A percentile compares a stretch with the other conserved stretches of the same genome.
Evolutionary conservation across 2,113 vertebrate species (phyloP).

Genomic region (Rhadina sibilatrix): DNA sequence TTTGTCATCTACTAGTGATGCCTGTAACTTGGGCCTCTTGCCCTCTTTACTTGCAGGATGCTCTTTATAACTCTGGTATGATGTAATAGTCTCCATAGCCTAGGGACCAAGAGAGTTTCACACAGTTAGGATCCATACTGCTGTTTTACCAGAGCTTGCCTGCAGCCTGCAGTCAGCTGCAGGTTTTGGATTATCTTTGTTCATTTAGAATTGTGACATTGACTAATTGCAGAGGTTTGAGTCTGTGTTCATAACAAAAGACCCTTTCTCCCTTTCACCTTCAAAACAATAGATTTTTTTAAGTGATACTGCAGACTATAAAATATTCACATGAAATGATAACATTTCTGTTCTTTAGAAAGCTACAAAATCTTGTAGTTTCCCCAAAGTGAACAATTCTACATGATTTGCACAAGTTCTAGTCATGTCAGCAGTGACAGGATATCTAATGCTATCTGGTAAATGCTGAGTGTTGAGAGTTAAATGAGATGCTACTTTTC

Average conservation of each 20-base stretch:
- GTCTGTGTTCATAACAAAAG: background rate
- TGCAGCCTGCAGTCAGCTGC: background rate
- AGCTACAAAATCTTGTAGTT: background rate
- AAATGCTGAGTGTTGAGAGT: background rate
- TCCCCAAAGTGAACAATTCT: background rate
- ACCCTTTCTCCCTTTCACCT: background rate
- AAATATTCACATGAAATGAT: background rate
- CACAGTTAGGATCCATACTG: background rate
- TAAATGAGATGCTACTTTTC: background rate
- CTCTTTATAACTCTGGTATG: background rate
- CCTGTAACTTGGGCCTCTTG: background rate
- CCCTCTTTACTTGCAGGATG: background rate
- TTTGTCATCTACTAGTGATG: background rate
- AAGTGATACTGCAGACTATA: background rate
- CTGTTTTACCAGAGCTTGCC: background rate
- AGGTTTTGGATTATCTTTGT: background rate
- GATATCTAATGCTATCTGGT: background rate
- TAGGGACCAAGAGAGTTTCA: background rate
- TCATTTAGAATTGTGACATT: background rate
- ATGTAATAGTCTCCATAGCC: background rate
- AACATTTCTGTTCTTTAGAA: background rate
- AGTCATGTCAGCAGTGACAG: background rate
- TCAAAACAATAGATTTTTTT: background rate
- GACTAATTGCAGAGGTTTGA: background rate
- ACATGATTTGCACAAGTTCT: background rate